These are phyloP conservation scores for Saguinus imperator DNA, from an alignment of 2,113 vertebrate species.

Conservation along the genomic window DNA sequence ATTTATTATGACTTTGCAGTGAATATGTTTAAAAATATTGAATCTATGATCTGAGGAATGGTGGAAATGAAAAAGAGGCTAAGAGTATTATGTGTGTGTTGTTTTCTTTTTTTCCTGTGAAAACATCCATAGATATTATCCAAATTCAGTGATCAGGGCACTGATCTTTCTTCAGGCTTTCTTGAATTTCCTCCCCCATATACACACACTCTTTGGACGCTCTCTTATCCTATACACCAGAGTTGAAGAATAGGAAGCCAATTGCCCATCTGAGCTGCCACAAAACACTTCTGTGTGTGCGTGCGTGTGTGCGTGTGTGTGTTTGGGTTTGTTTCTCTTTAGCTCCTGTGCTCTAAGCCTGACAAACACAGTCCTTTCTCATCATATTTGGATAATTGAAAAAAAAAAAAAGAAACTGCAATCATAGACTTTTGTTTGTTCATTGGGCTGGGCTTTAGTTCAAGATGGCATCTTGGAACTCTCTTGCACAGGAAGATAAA, in stretches of 20 bases:
- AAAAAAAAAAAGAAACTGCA: not conserved
- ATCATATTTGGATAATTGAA: not conserved
- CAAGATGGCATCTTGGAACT: not conserved
- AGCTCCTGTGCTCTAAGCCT: not conserved
- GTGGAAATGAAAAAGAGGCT: not conserved
- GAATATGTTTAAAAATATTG: not conserved
- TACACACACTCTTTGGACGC: not conserved
- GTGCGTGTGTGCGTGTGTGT: not conserved
- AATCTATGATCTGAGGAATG: not conserved
- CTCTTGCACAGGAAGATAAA: not conserved
- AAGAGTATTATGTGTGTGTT: not conserved
- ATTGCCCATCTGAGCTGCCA: not conserved
- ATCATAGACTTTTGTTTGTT: not conserved
- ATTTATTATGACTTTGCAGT: not conserved
- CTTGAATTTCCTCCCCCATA: not conserved
- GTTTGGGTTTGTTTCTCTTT: not conserved
- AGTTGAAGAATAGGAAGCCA: not conserved
- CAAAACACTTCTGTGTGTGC: not conserved
- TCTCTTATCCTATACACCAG: not conserved
- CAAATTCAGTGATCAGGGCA: not conserved
- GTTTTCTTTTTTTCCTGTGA: not conserved
- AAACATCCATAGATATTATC: not conserved
- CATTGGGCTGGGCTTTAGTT: not conserved
- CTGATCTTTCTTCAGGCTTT: not conserved
- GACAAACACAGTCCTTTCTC: not conserved